Evolutionary conservation across 2,888 invertebrate genomes (phyloP).

Genomic region (Callyntrura guangdongensis): DNA sequence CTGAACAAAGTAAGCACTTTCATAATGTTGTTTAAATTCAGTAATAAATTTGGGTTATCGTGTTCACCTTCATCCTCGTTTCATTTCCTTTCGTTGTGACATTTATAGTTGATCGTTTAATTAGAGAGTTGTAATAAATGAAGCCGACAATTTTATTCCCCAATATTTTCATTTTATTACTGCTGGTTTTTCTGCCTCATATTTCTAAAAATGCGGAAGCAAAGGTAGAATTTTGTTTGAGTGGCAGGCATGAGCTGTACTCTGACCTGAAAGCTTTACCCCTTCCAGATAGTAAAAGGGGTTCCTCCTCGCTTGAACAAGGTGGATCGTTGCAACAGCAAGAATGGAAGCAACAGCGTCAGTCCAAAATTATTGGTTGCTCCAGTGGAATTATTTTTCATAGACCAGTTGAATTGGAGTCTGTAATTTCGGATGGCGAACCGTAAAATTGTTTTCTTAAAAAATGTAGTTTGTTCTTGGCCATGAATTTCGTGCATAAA

Average conservation of each 20-base stretch:
- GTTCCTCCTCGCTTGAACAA: background rate
- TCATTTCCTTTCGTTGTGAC: too few species aligned
- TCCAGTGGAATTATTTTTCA: conserved; percentile 77
- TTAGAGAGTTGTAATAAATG: background rate
- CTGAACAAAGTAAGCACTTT: too few species aligned
- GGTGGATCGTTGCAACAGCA: background rate
- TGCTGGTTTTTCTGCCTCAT: background rate
- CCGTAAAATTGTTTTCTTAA: background rate
- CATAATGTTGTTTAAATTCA: too few species aligned
- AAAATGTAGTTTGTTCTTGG: background rate
- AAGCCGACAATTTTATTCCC: background rate
- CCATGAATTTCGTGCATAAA: too few species aligned
- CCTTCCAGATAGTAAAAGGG: too few species aligned
- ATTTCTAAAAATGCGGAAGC: background rate
- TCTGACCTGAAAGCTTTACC: background rate
- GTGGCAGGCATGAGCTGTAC: conserved; percentile 41
- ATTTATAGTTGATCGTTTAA: background rate
- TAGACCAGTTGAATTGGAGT: conserved; percentile 57
- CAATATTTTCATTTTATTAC: background rate
- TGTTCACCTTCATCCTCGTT: too few species aligned
- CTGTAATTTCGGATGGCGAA: conserved; percentile 39
- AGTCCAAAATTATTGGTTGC: conserved; percentile 46
- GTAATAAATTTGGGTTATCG: too few species aligned
- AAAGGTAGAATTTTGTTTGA: conserved; percentile 63
- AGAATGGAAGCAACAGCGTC: background rate